phyloP scores from a whole-genome alignment of 2,113 vertebrate species.

The Rissa tridactyla region DNA sequence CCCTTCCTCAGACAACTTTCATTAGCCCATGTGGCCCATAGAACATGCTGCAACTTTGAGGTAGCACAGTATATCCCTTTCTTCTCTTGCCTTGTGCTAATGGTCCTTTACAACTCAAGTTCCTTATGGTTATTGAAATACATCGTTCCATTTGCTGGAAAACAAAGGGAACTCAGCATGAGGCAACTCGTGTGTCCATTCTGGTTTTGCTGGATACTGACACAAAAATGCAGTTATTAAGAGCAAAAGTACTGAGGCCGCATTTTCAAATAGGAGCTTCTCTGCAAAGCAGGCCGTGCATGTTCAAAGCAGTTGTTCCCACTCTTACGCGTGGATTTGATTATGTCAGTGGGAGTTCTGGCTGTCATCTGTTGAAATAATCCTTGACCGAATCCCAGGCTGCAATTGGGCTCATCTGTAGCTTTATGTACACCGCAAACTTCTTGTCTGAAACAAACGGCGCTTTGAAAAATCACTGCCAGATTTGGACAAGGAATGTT shows the following conservation, averaged over 20 bases:
- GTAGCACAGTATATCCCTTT: neutral
- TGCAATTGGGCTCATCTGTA: neutral
- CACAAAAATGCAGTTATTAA: conserved; percentile 2
- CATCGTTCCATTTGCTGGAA: neutral
- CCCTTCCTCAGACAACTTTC: neutral
- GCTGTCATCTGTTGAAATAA: conserved; percentile 39
- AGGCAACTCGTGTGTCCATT: neutral
- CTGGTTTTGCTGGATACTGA: conserved; percentile 1
- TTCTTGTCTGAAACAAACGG: conserved; percentile 27
- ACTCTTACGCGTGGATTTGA: neutral
- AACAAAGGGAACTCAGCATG: conserved; percentile 32
- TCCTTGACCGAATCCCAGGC: conserved; percentile 9
- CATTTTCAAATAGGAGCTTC: conserved; percentile 11
- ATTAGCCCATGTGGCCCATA: neutral
- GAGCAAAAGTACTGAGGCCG: neutral
- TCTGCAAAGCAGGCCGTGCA: neutral
- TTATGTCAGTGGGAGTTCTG: conserved; percentile 37
- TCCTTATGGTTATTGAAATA: neutral
- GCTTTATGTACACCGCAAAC: conserved; percentile 5
- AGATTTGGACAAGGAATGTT: neutral
- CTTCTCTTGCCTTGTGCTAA: neutral
- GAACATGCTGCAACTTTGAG: neutral
- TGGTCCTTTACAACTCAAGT: neutral
- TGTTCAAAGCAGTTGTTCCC: conserved; percentile 22
- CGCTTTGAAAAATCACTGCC: conserved; percentile 30